phyloP scores from a whole-genome alignment of 2,113 vertebrate genomes.

The Salminus brasiliensis region DNA sequence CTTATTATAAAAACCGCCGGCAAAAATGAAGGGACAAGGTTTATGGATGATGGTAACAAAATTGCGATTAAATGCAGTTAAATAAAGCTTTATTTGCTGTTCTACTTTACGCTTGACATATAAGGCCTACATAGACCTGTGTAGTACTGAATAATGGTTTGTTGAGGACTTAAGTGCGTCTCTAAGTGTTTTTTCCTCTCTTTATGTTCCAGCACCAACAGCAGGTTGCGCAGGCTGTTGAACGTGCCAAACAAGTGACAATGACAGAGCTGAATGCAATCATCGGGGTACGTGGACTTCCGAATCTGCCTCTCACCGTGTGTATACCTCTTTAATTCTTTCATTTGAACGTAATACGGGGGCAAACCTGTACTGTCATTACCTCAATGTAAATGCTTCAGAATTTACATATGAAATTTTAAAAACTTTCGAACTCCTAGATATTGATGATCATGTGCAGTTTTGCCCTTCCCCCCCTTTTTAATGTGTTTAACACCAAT shows the following conservation, averaged over 20 bases:
- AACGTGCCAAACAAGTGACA: conserved; percentile 97
- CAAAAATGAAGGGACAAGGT: too few species aligned
- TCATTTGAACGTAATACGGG: conserved; percentile 69
- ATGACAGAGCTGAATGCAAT: conserved; percentile 99
- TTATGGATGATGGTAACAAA: too few species aligned
- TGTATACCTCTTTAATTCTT: conserved; percentile 86
- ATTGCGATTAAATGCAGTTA: too few species aligned
- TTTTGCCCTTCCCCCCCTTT: conserved; percentile 65
- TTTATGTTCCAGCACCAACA: conserved; percentile 93
- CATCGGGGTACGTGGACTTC: conserved; percentile 99
- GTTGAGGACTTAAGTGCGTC: too few species aligned
- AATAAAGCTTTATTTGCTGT: too few species aligned
- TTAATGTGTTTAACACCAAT: conserved; percentile 22
- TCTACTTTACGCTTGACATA: too few species aligned
- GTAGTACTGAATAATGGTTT: too few species aligned
- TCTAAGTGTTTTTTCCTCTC: conserved; percentile 58
- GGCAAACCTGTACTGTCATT: conserved; percentile 69
- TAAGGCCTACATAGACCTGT: too few species aligned
- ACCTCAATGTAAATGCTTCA: neutral
- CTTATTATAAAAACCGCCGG: too few species aligned
- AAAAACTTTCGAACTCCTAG: too few species aligned
- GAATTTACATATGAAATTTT: neutral
- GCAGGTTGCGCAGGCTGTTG: conserved; percentile 97
- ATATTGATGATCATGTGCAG: conserved; percentile 60
- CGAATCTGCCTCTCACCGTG: conserved; percentile 98